These are phyloP conservation scores for Halichoerus grypus DNA, from an alignment of 2,113 vertebrate species.

Conservation along the genomic window DNA sequence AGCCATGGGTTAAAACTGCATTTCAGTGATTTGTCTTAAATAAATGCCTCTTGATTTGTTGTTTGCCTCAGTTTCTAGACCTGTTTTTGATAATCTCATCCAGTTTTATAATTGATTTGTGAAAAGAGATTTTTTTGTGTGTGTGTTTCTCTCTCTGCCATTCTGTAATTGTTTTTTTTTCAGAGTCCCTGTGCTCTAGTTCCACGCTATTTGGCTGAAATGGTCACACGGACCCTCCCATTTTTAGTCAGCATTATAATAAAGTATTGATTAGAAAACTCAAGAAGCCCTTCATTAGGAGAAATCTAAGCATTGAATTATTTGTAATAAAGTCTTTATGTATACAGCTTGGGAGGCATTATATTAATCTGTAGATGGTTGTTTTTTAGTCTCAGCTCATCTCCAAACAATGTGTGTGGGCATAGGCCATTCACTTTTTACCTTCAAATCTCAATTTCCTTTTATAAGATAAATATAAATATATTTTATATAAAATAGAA, in stretches of 20 bases:
- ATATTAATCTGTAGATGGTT: neutral
- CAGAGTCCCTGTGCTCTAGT: neutral
- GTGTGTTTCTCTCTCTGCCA: neutral
- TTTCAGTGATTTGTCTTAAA: neutral
- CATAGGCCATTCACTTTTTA: neutral
- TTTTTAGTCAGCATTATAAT: neutral
- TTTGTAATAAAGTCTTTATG: neutral
- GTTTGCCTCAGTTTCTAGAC: neutral
- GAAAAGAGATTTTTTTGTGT: neutral
- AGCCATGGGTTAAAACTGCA: neutral
- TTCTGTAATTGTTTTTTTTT: neutral
- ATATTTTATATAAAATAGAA: neutral
- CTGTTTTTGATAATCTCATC: neutral
- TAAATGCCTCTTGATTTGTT: neutral
- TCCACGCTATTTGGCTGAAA: neutral
- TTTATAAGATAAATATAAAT: neutral
- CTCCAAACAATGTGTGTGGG: neutral
- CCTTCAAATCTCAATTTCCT: neutral
- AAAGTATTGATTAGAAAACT: neutral
- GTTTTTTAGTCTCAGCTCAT: neutral
- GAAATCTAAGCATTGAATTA: constrained; percentile 43
- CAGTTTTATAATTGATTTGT: neutral
- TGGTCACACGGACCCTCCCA: neutral
- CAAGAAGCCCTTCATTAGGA: neutral
- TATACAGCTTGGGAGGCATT: neutral